phyloP scores from a whole-genome alignment of 2,797 vertebrate genomes.

The Clarias fuscus region DNA sequence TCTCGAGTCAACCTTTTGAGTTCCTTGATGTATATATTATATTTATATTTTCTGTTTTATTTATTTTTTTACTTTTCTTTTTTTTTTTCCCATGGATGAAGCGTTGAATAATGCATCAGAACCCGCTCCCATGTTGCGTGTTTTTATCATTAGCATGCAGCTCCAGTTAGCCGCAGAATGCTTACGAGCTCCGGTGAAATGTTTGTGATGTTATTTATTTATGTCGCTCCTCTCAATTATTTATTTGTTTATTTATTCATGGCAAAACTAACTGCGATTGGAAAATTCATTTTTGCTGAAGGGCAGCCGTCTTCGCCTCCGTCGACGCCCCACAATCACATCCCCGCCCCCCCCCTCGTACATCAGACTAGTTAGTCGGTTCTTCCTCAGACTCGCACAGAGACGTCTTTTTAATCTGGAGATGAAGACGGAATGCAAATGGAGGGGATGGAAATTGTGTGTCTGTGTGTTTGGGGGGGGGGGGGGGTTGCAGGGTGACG shows the following conservation, averaged over 20 bases:
- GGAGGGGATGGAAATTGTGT: slow-evolving; percentile 50
- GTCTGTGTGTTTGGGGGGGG: not conserved
- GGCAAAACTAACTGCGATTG: slow-evolving; percentile 82
- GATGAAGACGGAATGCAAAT: slow-evolving; percentile 46
- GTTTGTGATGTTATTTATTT: slow-evolving; percentile 89
- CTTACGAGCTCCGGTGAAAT: slow-evolving; percentile 80
- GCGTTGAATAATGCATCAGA: slow-evolving; percentile 76
- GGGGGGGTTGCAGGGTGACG: slow-evolving; percentile 41
- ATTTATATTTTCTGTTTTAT: slow-evolving; percentile 54
- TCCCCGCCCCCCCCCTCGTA: slow-evolving; percentile 43
- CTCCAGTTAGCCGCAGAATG: slow-evolving; percentile 76
- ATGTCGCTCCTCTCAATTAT: slow-evolving; percentile 84
- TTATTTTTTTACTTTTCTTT: slow-evolving; percentile 53
- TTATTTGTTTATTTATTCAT: slow-evolving; percentile 89
- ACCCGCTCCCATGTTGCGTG: slow-evolving; percentile 69
- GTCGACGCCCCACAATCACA: slow-evolving; percentile 56
- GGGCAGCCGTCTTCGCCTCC: slow-evolving; percentile 69
- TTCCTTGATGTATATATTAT: slow-evolving; percentile 3
- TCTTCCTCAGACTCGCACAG: slow-evolving; percentile 69
- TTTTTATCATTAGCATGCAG: slow-evolving; percentile 82
- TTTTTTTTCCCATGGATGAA: not conserved
- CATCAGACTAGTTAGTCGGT: slow-evolving; percentile 76
- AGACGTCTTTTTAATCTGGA: slow-evolving; percentile 70
- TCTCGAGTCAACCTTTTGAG: not conserved
- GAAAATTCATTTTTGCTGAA: slow-evolving; percentile 86